Evolutionary conservation across 2,888 invertebrate genomes (phyloP).

Genomic region (Acleris laterana): DNA sequence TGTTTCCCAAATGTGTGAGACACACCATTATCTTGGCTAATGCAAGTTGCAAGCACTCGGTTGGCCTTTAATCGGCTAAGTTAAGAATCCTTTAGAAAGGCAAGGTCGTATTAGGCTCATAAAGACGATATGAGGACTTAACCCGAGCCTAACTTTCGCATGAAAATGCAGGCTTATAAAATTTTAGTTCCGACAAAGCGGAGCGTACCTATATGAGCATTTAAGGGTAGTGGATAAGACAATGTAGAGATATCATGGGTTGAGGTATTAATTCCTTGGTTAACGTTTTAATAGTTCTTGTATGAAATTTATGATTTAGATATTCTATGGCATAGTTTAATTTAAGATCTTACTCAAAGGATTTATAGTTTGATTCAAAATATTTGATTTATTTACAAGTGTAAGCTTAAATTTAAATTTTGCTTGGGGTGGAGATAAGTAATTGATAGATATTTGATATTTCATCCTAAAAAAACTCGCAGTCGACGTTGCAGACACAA

Average conservation of each 20-base stretch:
- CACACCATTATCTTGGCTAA: conserved; percentile 52
- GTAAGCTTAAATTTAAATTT: too few species aligned
- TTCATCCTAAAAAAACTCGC: neutral
- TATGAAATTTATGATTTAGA: conserved; percentile 11
- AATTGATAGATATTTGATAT: too few species aligned
- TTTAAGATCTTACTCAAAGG: conserved; percentile 1
- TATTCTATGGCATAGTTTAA: too few species aligned
- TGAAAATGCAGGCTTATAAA: conserved; percentile 51
- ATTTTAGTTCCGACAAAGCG: conserved; percentile 38
- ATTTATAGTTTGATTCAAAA: too few species aligned
- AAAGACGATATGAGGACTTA: conserved; percentile 51
- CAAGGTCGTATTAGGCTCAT: conserved; percentile 48
- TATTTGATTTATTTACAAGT: too few species aligned
- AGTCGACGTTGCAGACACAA: too few species aligned
- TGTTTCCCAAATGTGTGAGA: conserved; percentile 47
- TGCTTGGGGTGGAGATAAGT: too few species aligned
- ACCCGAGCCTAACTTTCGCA: conserved; percentile 46
- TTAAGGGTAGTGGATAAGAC: conserved; percentile 3
- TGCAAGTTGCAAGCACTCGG: conserved; percentile 57
- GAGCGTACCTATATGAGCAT: conserved; percentile 10
- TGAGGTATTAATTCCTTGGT: conserved; percentile 18
- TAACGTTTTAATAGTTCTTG: conserved; percentile 22
- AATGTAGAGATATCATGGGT: conserved; percentile 20
- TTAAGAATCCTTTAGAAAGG: conserved; percentile 51
- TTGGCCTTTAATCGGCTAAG: conserved; percentile 55